Evolutionary conservation across 1,140 invertebrate species (phyloP).

Genomic region (Epicauta chinensis): DNA sequence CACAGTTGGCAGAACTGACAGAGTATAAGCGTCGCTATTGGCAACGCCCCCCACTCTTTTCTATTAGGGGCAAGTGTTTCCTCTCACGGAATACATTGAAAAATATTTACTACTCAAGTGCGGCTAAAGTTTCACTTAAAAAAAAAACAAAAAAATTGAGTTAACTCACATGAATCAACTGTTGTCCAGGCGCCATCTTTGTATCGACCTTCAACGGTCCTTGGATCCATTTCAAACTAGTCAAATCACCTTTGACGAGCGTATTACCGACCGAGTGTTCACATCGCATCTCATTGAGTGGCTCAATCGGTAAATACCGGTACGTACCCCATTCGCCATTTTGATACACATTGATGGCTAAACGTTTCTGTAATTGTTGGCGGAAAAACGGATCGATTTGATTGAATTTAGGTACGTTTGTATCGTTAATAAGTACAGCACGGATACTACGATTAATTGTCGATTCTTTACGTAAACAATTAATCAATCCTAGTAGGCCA

Average conservation of each 20-base stretch:
- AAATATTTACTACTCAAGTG: too few species aligned
- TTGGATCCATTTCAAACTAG: conserved; percentile 61
- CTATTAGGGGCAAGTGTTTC: too few species aligned
- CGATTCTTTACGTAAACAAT: conserved; percentile 65
- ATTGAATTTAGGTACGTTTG: conserved; percentile 63
- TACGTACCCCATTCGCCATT: conserved; percentile 60
- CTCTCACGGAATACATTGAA: too few species aligned
- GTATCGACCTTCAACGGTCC: conserved; percentile 37
- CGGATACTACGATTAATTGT: conserved; percentile 55
- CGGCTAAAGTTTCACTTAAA: too few species aligned
- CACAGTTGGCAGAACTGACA: too few species aligned
- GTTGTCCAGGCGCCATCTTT: too few species aligned
- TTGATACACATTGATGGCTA: conserved; percentile 59
- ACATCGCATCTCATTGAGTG: conserved; percentile 43
- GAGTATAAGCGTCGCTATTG: too few species aligned
- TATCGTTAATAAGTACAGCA: conserved; percentile 53
- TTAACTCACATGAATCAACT: too few species aligned
- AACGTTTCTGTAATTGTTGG: conserved; percentile 52
- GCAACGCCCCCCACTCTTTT: too few species aligned
- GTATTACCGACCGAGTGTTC: too few species aligned
- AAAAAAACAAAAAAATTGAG: too few species aligned
- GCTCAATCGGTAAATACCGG: conserved; percentile 35
- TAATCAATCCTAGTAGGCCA: conserved; percentile 80
- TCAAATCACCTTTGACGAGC: too few species aligned
- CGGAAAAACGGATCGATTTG: conserved; percentile 56